Evolutionary conservation across 2,797 vertebrate species (phyloP).

Genomic region (Enteromius trimaculatus): DNA sequence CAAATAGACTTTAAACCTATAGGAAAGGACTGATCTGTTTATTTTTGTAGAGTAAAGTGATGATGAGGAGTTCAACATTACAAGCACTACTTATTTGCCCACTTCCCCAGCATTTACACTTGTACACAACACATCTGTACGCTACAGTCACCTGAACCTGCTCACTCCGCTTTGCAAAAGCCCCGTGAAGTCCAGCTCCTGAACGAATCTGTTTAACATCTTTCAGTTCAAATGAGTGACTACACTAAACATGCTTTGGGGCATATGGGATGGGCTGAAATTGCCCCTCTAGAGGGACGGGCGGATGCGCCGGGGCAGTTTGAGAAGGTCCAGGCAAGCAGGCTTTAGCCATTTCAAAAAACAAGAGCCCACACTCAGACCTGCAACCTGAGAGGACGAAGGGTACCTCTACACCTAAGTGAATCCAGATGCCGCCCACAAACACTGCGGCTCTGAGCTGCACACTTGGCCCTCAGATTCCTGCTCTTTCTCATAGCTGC

Average conservation of each 20-base stretch:
- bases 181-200: slow-evolving; percentile 84
- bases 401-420: slow-evolving; percentile 80
- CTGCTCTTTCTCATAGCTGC: slow-evolving; percentile 87
- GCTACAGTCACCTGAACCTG: slow-evolving; percentile 52
- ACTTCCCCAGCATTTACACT: slow-evolving; percentile 13
- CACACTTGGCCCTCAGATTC: slow-evolving; percentile 83
- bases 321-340: slow-evolving; percentile 88
- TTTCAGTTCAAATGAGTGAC: slow-evolving; percentile 92
- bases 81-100: slow-evolving; percentile 14
- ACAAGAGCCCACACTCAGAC: slow-evolving; percentile 86
- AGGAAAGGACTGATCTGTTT: slow-evolving; percentile 29
- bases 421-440: slow-evolving; percentile 94
- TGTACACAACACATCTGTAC: slow-evolving; percentile 45
- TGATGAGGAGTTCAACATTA: neutral
- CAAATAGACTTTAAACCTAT: slow-evolving; percentile 44
- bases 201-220: slow-evolving; percentile 93
- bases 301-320: slow-evolving; percentile 81
- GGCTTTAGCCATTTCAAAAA: slow-evolving; percentile 77
- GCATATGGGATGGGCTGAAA: slow-evolving; percentile 88
- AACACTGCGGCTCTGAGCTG: slow-evolving; percentile 72
- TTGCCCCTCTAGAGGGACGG: slow-evolving; percentile 80
- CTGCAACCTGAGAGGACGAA: slow-evolving; percentile 89
- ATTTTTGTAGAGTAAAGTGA: neutral
- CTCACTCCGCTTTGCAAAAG: slow-evolving; percentile 68
- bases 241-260: slow-evolving; percentile 88